Conservation (phyloP, 2,797 vertebrate genomes). For the Gobionotothen gibberifrons region DNA sequence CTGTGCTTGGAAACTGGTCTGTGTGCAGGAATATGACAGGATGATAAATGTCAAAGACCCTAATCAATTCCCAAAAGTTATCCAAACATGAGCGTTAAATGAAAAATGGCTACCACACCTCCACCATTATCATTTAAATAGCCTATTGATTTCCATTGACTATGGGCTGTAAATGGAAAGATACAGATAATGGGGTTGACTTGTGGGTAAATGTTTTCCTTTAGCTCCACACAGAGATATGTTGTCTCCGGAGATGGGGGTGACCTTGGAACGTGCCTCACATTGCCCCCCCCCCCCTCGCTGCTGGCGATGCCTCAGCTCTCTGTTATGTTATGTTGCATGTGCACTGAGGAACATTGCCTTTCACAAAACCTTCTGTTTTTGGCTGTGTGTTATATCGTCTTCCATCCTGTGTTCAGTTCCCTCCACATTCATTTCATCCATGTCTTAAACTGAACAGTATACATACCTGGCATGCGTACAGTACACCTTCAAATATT, state of each 20-base stretch:
- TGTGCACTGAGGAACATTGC: neutral
- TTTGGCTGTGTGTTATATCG: neutral
- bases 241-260: slow-evolving; percentile 21
- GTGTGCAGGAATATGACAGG: neutral
- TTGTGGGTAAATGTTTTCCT: slow-evolving; percentile 57
- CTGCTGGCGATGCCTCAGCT: slow-evolving; percentile 4
- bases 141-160: slow-evolving; percentile 72
- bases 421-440: neutral
- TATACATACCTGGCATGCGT: neutral
- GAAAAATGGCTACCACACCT: slow-evolving; percentile 41
- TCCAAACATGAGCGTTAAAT: neutral
- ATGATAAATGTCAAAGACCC: slow-evolving; percentile 2
- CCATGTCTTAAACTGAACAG: neutral
- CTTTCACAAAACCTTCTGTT: neutral
- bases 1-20: neutral
- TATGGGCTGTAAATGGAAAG: slow-evolving; percentile 49
- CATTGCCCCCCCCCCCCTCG: slow-evolving; percentile 1
- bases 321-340: neutral
- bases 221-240: slow-evolving; percentile 11
- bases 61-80: neutral
- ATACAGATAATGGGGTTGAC: slow-evolving; percentile 50
- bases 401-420: neutral
- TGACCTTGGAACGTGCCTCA: slow-evolving; percentile 64
- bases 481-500: too few species aligned
- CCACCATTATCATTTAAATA: slow-evolving; percentile 72